Percentiles rank a stretch among this genome's conserved stretches.
phyloP scores from a whole-genome alignment of 2,888 invertebrate species.

The Odontothrips loti region DNA sequence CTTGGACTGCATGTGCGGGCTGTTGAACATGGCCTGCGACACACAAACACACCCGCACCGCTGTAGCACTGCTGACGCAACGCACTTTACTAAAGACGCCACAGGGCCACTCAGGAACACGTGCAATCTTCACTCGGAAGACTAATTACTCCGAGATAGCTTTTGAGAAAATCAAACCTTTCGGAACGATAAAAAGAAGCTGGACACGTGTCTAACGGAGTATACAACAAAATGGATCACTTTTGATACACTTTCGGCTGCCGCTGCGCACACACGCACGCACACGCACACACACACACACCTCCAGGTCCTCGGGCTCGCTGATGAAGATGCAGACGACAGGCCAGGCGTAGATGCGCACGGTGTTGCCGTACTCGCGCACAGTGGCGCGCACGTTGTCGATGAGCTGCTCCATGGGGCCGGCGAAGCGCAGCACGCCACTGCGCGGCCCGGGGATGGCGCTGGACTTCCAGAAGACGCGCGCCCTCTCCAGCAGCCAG shows the following conservation, averaged over 20 bases:
- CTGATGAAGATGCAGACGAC: slow-evolving; percentile 12
- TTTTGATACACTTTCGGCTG: too few species aligned
- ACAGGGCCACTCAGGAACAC: not conserved
- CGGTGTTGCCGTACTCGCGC: not conserved
- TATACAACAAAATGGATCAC: too few species aligned
- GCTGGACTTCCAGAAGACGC: not conserved
- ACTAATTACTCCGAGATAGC: too few species aligned
- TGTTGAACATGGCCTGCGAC: not conserved
- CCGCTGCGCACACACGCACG: too few species aligned
- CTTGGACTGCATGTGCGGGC: not conserved
- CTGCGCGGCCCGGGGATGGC: not conserved
- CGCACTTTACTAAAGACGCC: not conserved
- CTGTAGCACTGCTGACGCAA: not conserved
- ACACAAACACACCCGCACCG: not conserved
- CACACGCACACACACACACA: not conserved
- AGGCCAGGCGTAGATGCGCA: not conserved
- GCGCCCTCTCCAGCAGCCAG: not conserved
- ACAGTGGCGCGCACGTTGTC: not conserved
- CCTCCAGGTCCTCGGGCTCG: slow-evolving; percentile 7
- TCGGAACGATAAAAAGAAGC: not conserved
- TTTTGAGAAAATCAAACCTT: too few species aligned
- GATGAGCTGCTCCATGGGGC: not conserved
- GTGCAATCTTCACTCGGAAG: too few species aligned
- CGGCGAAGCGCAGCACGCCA: not conserved
- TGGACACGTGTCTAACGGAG: too few species aligned